phyloP scores from a whole-genome alignment of 2,888 invertebrate genomes.

The Hylaea fasciaria region DNA sequence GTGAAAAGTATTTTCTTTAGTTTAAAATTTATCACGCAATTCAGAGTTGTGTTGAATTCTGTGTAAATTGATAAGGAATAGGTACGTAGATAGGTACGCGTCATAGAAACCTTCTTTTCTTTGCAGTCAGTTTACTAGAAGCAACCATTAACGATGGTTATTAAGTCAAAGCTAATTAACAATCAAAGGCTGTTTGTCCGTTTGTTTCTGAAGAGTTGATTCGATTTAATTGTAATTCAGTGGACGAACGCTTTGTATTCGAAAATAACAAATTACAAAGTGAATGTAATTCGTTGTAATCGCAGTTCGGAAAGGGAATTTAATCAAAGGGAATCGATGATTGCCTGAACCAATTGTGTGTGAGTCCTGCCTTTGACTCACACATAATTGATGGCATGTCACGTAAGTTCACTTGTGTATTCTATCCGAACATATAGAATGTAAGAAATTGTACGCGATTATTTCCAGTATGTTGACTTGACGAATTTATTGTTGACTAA shows the following conservation, averaged over 20 bases:
- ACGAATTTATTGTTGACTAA: too few species aligned
- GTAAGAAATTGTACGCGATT: neutral
- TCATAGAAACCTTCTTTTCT: too few species aligned
- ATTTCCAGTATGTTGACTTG: too few species aligned
- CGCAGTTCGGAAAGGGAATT: conserved; percentile 57
- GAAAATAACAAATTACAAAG: conserved; percentile 59
- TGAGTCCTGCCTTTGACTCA: conserved; percentile 33
- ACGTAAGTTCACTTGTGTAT: conserved; percentile 11
- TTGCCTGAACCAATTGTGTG: conserved; percentile 48
- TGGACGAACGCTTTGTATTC: conserved; percentile 46
- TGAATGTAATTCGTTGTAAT: conserved; percentile 51
- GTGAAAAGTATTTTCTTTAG: too few species aligned
- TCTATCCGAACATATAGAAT: neutral
- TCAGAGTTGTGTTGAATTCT: too few species aligned
- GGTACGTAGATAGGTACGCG: too few species aligned
- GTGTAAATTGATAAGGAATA: too few species aligned
- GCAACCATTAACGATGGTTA: too few species aligned
- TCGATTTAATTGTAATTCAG: conserved; percentile 54
- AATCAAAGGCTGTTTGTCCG: conserved; percentile 33
- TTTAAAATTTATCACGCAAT: too few species aligned
- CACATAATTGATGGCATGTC: conserved; percentile 32
- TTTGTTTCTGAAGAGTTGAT: conserved; percentile 39
- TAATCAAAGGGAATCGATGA: conserved; percentile 68
- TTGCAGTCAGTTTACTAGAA: neutral
- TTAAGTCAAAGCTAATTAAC: conserved; percentile 3